A percentile compares a stretch with the other conserved stretches of the same genome.
These are phyloP conservation scores for Trachurus trachurus DNA, from an alignment of 2,797 vertebrate species.

Conservation along the genomic window DNA sequence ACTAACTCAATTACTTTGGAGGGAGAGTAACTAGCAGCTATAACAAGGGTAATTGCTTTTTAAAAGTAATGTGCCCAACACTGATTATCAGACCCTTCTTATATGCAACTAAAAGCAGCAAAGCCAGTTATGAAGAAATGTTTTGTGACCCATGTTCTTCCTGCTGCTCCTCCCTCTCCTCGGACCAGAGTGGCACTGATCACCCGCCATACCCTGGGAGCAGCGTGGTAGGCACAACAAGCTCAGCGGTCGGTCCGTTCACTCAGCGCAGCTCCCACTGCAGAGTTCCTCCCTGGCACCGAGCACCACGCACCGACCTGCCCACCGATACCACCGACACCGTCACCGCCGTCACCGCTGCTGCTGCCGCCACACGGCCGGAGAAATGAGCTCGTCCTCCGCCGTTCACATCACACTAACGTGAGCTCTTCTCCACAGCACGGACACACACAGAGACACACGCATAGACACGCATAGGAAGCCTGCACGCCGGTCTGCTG, in stretches of 20 bases:
- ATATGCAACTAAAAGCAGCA: background rate
- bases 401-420: slow-evolving; percentile 40
- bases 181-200: slow-evolving; percentile 36
- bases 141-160: background rate
- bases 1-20: too few species aligned
- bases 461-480: too few species aligned
- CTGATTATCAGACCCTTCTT: background rate
- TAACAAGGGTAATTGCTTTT: too few species aligned
- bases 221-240: slow-evolving; percentile 79
- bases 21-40: too few species aligned
- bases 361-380: slow-evolving; percentile 39
- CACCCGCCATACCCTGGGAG: slow-evolving; percentile 38
- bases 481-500: slow-evolving; percentile 20
- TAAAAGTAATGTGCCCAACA: too few species aligned
- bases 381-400: slow-evolving; percentile 70
- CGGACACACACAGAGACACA: background rate
- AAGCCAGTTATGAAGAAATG: background rate
- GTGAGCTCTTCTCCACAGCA: slow-evolving; percentile 55
- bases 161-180: background rate
- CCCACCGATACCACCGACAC: slow-evolving; percentile 41
- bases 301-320: slow-evolving; percentile 58
- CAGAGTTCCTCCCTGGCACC: slow-evolving; percentile 63
- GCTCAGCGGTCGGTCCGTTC: slow-evolving; percentile 57
- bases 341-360: too few species aligned
- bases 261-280: slow-evolving; percentile 52